These are phyloP conservation scores for Emydura subglobosa DNA, from an alignment of 2,113 vertebrate species.

Conservation along the genomic window DNA sequence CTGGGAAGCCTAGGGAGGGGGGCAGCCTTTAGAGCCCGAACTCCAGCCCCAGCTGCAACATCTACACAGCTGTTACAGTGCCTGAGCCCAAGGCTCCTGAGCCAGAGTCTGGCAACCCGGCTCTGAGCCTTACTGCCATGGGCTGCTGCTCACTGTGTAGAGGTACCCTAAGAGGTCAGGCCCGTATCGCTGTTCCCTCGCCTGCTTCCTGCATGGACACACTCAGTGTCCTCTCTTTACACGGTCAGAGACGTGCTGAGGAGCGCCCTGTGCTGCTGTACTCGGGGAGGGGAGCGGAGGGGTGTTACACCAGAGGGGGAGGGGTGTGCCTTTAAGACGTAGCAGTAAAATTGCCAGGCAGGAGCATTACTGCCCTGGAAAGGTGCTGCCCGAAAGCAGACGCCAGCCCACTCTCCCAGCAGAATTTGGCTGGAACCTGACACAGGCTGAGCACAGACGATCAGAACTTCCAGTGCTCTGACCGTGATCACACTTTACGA, in stretches of 20 bases:
- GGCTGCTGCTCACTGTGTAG: background rate
- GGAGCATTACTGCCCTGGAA: background rate
- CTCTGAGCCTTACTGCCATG: background rate
- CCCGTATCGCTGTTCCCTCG: background rate
- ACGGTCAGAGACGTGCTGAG: background rate
- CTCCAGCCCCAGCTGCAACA: too few species aligned
- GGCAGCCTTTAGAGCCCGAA: too few species aligned
- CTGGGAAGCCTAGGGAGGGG: background rate
- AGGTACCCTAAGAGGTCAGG: background rate
- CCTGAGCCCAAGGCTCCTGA: background rate
- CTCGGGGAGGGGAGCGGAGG: too few species aligned
- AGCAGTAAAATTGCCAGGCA: background rate
- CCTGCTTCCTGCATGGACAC: too few species aligned
- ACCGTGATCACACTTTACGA: background rate
- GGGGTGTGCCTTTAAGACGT: background rate
- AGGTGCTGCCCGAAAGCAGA: background rate
- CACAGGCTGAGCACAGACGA: background rate
- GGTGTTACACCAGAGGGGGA: rapidly evolving
- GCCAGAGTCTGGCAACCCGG: too few species aligned
- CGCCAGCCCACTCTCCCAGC: background rate
- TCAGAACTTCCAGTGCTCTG: background rate
- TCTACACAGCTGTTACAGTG: background rate
- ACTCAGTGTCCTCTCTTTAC: too few species aligned
- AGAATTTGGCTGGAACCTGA: background rate
- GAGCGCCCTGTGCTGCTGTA: background rate